Evolutionary conservation across 2,113 vertebrate genomes (phyloP), one percentile per base, ranked within the genome.

Genomic region (Nannobrachium achirus): DNA sequence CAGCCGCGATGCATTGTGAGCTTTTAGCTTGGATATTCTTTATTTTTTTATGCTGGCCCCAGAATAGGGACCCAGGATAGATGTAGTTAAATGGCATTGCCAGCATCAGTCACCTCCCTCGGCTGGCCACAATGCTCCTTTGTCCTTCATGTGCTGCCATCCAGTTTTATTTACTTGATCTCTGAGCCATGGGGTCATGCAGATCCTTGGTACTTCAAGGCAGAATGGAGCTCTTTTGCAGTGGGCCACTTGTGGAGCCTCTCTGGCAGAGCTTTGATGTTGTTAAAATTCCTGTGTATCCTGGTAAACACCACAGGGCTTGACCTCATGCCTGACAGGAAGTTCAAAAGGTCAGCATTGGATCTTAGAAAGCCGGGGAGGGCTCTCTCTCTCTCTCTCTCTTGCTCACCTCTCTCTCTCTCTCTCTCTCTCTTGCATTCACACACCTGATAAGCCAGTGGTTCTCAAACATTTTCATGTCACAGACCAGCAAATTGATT

Each of bases 301-400:
- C 81, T 79, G 84, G 65, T 72, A 79, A 86, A 77, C 75, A 79
- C 51, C 13, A 62, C 64, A 50, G 50, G 64, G 71, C 45, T 56
- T 80, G 69, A 87, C 71, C 75, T 83, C 64, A 57, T 75, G 25
- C 71, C 39, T 61, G 16, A 67, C 63, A 80, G 81, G 83, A 86
- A 88, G 87, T 91, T 89, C 70, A 89, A 79, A 77, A 91, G 89
- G 86, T 91, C 86, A 48, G 2, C n/a, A 2, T 33, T 20, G 46
- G 75, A 76, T 60, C 44, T n/a, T 33, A 33, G 25, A 33, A 33
- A 33, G 25, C 3, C 3, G 25, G 25, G 25, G 25, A 4, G 25
- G 8, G 15, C 64, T 45, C 41, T 69, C 60, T 25, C 56, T 25
- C 25, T 25, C 25, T 25, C 25, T 25, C 25, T 25, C 25, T 25